Evolutionary conservation across 2,888 invertebrate species (phyloP), one percentile per base, ranked within the genome.

Genomic region (Drosophila neutralis): DNA sequence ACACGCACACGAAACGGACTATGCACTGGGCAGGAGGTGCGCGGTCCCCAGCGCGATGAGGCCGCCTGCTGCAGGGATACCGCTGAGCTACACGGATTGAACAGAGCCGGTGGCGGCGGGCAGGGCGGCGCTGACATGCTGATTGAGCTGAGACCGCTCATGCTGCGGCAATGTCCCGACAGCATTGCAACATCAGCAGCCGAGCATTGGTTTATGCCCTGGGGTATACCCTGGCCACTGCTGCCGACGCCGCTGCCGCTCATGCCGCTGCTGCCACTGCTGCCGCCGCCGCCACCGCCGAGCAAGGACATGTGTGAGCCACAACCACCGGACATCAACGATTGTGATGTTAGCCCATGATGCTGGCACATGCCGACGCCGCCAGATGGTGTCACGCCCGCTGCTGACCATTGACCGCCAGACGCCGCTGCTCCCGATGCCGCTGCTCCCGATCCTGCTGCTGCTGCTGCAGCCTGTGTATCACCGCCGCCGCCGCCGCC

Each of bases 11-110:
- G 92, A 89, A 93, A 93, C 78, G 93, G 93, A 90, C 93, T 93
- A 90, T 93, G 93, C 80, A 93, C 92, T 77, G 93, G 93, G 89
- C 93, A 93, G 73, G 93, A 93, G 81, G 93, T 93, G 83, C 93
- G 90, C 66, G 93, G 93, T 75, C 93, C 93, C 93, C 93, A 93
- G 78, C 93, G 91, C 62, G 93, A 93, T 48, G 92, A 91, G 62
- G 92, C 73, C 58, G 85, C 83, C 73, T 87, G 93, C 64, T 92
- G 93, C 88, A 93, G 90, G 86, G 93, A 92, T 90, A 93, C 87
- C 80, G 92, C 91, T 87, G 93, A 93, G 91, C 92, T 93, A 91
- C 93, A 93, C 76, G 93, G 93, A 92, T 93, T 93, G 82, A 93
- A 93, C 68, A 92, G 89, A 60, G 93, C 89, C 83, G 93, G 92